Evolutionary conservation across 2,797 vertebrate species (phyloP).

Genomic region (Potorous gilbertii): DNA sequence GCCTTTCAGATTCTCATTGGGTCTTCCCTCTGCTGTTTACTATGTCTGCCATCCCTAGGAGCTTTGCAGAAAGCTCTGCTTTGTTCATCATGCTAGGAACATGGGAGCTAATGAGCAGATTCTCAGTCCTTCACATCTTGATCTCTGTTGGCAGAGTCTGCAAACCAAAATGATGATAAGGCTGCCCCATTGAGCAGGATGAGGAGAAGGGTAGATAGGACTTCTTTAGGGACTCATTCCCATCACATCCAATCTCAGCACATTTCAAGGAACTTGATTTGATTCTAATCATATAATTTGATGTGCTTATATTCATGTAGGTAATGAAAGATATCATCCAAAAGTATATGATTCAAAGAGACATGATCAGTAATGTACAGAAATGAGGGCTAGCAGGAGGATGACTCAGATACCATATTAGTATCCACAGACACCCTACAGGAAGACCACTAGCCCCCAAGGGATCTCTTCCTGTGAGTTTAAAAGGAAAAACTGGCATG

Average conservation of each 20-base stretch:
- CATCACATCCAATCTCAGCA: conserved; percentile 40
- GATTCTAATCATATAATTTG: conserved; percentile 71
- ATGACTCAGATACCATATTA: background rate
- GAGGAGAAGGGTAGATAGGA: background rate
- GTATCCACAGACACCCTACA: background rate
- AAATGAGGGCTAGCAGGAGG: background rate
- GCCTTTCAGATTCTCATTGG: background rate
- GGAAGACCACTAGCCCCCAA: background rate
- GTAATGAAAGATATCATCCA: background rate
- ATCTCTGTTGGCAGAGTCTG: background rate
- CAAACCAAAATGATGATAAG: background rate
- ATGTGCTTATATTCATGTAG: conserved; percentile 38
- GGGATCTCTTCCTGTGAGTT: background rate
- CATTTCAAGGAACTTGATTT: conserved; percentile 64
- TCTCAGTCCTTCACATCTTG: background rate
- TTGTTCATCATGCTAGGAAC: background rate
- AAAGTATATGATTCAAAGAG: background rate
- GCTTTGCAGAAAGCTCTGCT: background rate
- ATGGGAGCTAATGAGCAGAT: background rate
- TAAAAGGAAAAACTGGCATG: background rate
- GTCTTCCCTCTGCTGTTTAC: background rate
- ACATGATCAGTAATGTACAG: background rate
- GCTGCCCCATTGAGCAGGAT: background rate
- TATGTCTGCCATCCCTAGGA: background rate
- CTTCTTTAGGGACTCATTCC: background rate